phyloP scores from a whole-genome alignment of 1,140 invertebrate genomes.

The Tetragnatha versicolor region DNA sequence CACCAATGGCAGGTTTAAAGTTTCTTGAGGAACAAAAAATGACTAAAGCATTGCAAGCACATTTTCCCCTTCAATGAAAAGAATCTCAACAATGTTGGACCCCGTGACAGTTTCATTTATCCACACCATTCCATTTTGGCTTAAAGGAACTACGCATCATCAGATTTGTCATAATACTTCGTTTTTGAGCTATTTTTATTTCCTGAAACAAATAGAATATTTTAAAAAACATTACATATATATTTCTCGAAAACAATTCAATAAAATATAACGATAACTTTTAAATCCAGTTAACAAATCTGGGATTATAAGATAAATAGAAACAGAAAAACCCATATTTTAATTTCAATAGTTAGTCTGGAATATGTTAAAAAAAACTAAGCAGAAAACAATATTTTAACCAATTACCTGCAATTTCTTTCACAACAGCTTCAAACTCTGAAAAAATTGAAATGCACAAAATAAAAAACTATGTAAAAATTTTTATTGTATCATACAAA shows the following conservation, averaged over 20 bases:
- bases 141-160: conserved; percentile 41
- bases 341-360: not conserved
- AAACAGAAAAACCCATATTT: not conserved
- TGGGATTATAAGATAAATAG: not conserved
- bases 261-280: not conserved
- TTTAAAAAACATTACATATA: not conserved
- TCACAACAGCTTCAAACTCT: conserved; percentile 31
- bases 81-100: conserved; percentile 23
- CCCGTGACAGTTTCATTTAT: conserved; percentile 11
- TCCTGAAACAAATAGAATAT: not conserved
- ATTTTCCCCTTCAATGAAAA: conserved; percentile 2
- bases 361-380: too few species aligned
- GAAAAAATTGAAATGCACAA: not conserved
- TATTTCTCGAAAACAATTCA: not conserved
- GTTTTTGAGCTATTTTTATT: conserved; percentile 1
- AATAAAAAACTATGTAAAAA: not conserved
- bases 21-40: conserved; percentile 36
- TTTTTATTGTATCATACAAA: too few species aligned
- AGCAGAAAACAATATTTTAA: not conserved
- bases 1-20: conserved; percentile 43
- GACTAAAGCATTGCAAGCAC: conserved; percentile 34
- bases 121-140: conserved; percentile 1
- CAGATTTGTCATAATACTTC: conserved; percentile 23
- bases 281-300: not conserved
- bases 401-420: conserved; percentile 26